Base-by-base conservation (phyloP, 2,797 vertebrate species). In the Gadopsis bispinosus region DNA sequence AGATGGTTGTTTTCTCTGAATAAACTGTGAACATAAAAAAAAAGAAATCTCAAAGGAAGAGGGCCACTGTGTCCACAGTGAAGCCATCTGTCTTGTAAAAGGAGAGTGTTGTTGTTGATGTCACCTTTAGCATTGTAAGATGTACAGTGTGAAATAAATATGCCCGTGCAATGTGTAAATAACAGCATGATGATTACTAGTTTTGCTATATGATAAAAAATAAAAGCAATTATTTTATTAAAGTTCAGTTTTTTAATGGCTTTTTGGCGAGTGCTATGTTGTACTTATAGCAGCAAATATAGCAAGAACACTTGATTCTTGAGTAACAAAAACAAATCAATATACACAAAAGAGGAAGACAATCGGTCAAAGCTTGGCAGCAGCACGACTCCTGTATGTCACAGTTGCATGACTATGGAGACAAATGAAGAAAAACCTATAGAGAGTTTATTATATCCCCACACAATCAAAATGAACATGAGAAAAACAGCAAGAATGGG, bases 181-280 rank as follows among this genome's bases (percentile, higher is more conserved):
- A 96, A 95, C 90, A 97, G 95, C 96, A 96, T 95, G 96, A 96
- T 95, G 95, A 97, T 96, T 95, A 95, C 93, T 97, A 98, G 96
- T 97, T 98, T 98, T 98, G 97, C 97, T 97, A 98, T 95, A 95
- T 95, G 94, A 96, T 88, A 95, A 92, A 96, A 96, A 98, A 98
- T 98, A 98, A 98, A 98, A 96, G 95, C 96, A 96, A 97, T 96
- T 98, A 98, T 98, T 98, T 98, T 98, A 98, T 97, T 98, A 98
- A 96, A 97, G 96, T 95, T 96, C 96, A 89, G 91, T 94, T 96
- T 95, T 95, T 96, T 95, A 91, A 95, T 96, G 95, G 92, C 90
- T 95, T 94, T 92, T 92, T 95, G 94, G 88, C 83, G 86, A 93
- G 83, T 92, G 90, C 88, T 86, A 84, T 90, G 86, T 89, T 87